phyloP scores from a whole-genome alignment of 2,113 vertebrate genomes.

The Siniperca knerii region DNA sequence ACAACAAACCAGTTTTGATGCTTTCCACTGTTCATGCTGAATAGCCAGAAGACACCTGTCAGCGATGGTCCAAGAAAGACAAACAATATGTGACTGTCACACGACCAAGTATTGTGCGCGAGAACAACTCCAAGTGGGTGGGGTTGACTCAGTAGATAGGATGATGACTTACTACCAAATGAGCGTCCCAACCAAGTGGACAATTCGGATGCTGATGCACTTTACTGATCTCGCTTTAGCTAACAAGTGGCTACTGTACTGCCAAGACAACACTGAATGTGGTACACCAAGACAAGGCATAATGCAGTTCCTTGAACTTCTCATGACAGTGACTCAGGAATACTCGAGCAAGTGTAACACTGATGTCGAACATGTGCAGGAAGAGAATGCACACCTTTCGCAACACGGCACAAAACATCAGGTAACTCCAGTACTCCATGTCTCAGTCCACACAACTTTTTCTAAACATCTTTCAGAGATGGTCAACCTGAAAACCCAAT shows the following conservation, averaged over 20 bases:
- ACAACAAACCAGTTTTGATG: constrained; percentile 25
- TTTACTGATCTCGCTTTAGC: constrained; percentile 18
- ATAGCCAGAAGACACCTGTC: constrained; percentile 23
- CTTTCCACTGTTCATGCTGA: background rate
- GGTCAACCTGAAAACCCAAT: background rate
- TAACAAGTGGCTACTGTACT: constrained; percentile 13
- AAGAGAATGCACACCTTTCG: background rate
- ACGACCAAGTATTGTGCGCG: background rate
- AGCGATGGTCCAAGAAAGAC: background rate
- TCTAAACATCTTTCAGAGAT: background rate
- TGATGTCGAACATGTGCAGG: no score
- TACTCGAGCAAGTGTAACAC: background rate
- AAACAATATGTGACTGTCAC: constrained; percentile 9
- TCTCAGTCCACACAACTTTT: background rate
- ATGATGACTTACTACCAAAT: constrained; percentile 25
- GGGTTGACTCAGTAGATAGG: constrained; percentile 1
- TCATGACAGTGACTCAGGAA: background rate
- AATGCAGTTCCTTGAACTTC: constrained; percentile 10
- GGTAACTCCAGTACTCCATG: background rate
- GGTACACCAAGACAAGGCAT: background rate
- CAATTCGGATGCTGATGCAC: constrained; percentile 8
- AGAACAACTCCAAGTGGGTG: constrained; percentile 13
- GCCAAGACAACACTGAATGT: background rate
- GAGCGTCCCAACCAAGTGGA: background rate
- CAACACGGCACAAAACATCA: background rate